These are phyloP conservation scores for Phenganax stokvisi DNA, from an alignment of 92 coral and sea anemone genomes.

Conservation along the genomic window DNA sequence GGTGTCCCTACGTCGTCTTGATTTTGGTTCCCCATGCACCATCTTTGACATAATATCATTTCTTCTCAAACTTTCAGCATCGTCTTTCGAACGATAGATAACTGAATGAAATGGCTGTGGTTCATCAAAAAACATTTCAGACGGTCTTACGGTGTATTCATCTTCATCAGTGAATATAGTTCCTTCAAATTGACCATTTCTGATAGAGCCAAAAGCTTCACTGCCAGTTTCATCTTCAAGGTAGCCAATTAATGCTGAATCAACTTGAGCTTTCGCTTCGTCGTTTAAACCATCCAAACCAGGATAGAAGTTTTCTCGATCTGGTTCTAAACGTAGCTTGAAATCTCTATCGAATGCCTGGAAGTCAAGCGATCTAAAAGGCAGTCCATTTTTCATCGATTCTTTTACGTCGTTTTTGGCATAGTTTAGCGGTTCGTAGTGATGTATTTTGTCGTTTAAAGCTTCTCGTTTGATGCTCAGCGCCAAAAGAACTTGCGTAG, in stretches of 20 bases:
- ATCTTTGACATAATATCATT: background rate
- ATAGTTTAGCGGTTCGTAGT: conserved; percentile 70
- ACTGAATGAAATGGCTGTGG: conserved; percentile 79
- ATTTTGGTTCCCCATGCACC: background rate
- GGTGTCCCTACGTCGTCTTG: conserved; percentile 22
- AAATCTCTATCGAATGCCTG: conserved; percentile 62
- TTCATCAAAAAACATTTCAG: conserved; percentile 56
- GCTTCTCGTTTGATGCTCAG: conserved; percentile 37
- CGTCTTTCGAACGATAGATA: conserved; percentile 69
- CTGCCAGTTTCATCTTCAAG: conserved; percentile 54
- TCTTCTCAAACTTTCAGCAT: conserved; percentile 36
- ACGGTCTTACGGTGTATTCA: conserved; percentile 74
- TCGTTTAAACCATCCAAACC: conserved; percentile 61
- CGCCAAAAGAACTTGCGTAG: conserved; percentile 1
- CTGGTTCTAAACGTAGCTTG: conserved; percentile 60
- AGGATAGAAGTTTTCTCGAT: conserved; percentile 56
- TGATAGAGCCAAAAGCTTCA: conserved; percentile 68
- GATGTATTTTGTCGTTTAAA: conserved; percentile 59
- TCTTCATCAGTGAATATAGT: conserved; percentile 62
- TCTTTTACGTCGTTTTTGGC: conserved; percentile 42
- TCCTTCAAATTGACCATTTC: conserved; percentile 76
- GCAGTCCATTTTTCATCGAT: conserved; percentile 50
- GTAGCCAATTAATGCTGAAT: conserved; percentile 59
- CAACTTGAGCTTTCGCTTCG: conserved; percentile 56
- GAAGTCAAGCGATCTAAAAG: conserved; percentile 58